Evolutionary conservation across 2,888 invertebrate genomes (phyloP), one percentile per base, ranked within the genome.

Genomic region (Prosopocoilus inquinatus): DNA sequence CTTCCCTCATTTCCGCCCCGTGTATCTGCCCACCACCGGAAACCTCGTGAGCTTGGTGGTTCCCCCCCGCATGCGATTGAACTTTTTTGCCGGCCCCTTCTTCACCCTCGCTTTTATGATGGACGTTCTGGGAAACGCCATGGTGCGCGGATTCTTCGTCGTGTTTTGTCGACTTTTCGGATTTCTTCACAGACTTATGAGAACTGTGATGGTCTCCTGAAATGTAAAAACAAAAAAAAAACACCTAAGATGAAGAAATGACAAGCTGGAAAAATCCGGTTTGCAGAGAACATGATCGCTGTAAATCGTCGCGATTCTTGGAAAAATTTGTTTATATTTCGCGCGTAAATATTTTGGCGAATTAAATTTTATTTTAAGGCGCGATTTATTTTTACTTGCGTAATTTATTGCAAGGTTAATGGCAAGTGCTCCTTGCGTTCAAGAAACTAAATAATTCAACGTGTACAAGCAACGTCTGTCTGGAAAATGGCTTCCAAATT

Each of bases 21-120:
- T 75, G 72, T 20, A 67, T 62, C 2, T 70, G 67, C 20, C 67
- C 70, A 4, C 61, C 68, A 3, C 69, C 72, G 2, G 66, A 57
- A n/a, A 70, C 62, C 41, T 74, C 68, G 36, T 64, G 65, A 8
- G 66, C 62, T 44, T 70, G 64, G 55, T 74, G 73, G 2, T 64
- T 55, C 43, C 58, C 69, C 43, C 64, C 65, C n/a, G 65, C 63
- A 50, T 70, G 66, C 15, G 70, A 66, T n/a, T 66, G 65, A 15
- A 61, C 65, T 59, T 76, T 75, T 57, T 74, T 75, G 2, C 75
- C 75, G 16, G 69, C 73, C 32, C 67, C 65, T 53, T 75, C 76
- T 4, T 60, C 65, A 47, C 71, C 69, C 13, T 68, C 62, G 41
- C 66, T 67, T 58, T 67, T 71, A 49, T 74, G 75, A 9, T 64